phyloP scores from a whole-genome alignment of 1,140 invertebrate genomes.

The Steinernema feltiae region DNA sequence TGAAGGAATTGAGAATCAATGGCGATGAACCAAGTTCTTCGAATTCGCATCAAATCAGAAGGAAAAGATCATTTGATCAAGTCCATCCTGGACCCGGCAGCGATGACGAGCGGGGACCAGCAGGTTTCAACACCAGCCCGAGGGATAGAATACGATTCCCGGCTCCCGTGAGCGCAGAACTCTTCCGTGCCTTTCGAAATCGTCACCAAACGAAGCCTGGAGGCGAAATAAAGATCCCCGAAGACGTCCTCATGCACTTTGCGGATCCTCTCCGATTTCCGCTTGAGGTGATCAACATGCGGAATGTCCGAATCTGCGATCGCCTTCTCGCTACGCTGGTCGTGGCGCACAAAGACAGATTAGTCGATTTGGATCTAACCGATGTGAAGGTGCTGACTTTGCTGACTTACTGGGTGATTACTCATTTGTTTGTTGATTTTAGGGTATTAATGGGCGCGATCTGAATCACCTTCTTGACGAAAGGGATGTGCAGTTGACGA shows the following conservation, averaged over 20 bases:
- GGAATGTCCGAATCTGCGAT: conserved; percentile 19
- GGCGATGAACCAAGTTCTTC: background rate
- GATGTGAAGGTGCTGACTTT: conserved; percentile 27
- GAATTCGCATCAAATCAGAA: background rate
- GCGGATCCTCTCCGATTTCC: background rate
- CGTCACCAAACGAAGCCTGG: background rate
- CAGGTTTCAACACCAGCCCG: background rate
- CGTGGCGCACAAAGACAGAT: conserved; percentile 13
- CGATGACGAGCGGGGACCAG: background rate
- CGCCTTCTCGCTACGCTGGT: conserved; percentile 17
- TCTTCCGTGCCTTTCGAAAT: background rate
- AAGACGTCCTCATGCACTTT: background rate
- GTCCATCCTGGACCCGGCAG: background rate
- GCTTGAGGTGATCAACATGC: background rate
- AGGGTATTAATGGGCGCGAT: background rate
- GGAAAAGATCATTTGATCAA: background rate
- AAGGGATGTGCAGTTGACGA: conserved; percentile 21
- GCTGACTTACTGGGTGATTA: too few species aligned
- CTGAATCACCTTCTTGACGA: conserved; percentile 21
- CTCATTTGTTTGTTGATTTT: background rate
- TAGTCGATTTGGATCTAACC: conserved; percentile 23
- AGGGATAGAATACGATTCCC: background rate
- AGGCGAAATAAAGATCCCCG: background rate
- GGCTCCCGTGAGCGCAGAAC: background rate
- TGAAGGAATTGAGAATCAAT: conserved; percentile 1